These are phyloP conservation scores for Xylota segnis DNA, from an alignment of 2,888 invertebrate species.

Conservation along the genomic window DNA sequence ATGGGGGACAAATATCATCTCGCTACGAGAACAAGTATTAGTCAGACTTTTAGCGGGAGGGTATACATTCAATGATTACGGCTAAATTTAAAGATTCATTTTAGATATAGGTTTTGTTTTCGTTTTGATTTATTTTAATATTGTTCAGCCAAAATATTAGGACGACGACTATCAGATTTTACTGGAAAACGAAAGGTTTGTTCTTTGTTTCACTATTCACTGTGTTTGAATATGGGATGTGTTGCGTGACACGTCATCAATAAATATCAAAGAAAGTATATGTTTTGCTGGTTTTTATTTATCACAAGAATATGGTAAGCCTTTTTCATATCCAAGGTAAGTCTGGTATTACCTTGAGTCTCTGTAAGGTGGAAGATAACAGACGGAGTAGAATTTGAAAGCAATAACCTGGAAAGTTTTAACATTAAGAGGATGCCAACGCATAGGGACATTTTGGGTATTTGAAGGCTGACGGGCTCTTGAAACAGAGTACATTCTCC, in stretches of 20 bases:
- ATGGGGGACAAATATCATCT: slow-evolving; percentile 82
- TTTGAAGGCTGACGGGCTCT: no score
- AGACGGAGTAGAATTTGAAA: no score
- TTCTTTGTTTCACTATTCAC: slow-evolving; percentile 12
- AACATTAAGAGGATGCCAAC: no score
- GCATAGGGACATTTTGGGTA: no score
- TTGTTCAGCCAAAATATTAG: slow-evolving; percentile 43
- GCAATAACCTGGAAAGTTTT: no score
- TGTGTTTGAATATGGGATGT: slow-evolving; percentile 37
- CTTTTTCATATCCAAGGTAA: no score
- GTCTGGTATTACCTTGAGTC: no score
- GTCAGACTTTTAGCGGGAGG: slow-evolving; percentile 6
- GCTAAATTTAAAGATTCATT: slow-evolving; percentile 41
- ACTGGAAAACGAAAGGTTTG: background rate
- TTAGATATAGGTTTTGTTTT: slow-evolving; percentile 47
- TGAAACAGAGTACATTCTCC: no score
- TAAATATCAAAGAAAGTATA: slow-evolving; percentile 31
- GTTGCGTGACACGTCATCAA: slow-evolving; percentile 43
- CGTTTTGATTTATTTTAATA: slow-evolving; percentile 42
- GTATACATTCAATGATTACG: slow-evolving; percentile 12
- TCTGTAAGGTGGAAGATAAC: no score
- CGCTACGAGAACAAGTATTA: slow-evolving; percentile 80
- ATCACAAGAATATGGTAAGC: background rate
- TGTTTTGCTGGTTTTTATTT: background rate
- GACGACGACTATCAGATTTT: slow-evolving; percentile 8